Evolutionary conservation across 2,797 vertebrate species (phyloP).

Genomic region (Onychomys leucogaster): DNA sequence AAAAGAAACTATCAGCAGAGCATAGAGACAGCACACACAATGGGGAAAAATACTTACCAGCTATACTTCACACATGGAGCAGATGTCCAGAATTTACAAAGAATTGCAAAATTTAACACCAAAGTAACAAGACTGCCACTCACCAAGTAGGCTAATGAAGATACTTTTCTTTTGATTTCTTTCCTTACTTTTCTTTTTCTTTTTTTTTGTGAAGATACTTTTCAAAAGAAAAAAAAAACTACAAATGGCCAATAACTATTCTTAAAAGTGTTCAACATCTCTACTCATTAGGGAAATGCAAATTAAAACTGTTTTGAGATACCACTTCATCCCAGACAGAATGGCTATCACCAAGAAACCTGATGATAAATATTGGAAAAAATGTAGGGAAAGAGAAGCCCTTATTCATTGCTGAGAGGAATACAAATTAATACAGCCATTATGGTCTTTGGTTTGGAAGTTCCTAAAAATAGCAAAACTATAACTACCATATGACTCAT

Average conservation of each 20-base stretch:
- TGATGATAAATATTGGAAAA: background rate
- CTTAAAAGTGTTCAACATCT: background rate
- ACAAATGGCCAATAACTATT: background rate
- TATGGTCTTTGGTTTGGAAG: background rate
- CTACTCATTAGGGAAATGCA: background rate
- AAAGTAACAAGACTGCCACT: background rate
- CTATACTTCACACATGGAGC: background rate
- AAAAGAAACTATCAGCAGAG: background rate
- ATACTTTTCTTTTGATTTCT: too few species aligned
- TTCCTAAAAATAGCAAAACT: background rate
- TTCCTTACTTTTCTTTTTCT: too few species aligned
- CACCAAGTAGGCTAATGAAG: background rate
- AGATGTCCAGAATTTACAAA: background rate
- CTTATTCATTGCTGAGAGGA: background rate
- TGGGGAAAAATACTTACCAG: background rate
- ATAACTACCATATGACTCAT: background rate
- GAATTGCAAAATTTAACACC: background rate
- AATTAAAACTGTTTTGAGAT: background rate
- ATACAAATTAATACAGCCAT: background rate
- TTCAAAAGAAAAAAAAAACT: background rate
- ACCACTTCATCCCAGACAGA: background rate
- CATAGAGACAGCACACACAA: background rate
- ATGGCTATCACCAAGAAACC: background rate
- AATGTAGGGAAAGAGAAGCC: background rate
- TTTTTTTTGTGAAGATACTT: background rate